Evolutionary conservation across 2,797 vertebrate species (phyloP), one percentile per base, ranked within the genome.

Genomic region (Vireo griseus): DNA sequence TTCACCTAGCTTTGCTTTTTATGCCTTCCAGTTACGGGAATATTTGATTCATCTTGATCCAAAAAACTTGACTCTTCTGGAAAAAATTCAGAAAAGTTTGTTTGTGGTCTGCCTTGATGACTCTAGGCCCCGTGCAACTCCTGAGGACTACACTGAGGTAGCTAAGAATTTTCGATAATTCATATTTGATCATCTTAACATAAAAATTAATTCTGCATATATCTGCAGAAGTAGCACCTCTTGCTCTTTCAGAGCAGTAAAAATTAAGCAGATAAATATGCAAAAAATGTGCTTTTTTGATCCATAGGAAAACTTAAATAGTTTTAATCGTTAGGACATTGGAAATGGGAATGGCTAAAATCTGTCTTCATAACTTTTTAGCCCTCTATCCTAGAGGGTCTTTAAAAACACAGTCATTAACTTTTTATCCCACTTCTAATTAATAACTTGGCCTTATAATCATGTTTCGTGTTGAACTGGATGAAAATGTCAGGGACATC

Each of bases 51-150:
- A 90, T 91, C 98, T 99, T 63, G 98, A 99, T 97, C 98, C 98
- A 82, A 98, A 98, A 94, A 99, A 99, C 87, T 96, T 98, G 94
- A 96, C 93, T 81, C 96, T 98, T 51, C 97, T 99, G 96, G 99
- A 99, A 97, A 98, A 97, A 94, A 99, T 99, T 96, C 98, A 99
- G 97, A 98, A 97, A 96, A 98, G 99, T 91, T 87, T 99, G 96
- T 98, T 99, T 59, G 89, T 98, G 33, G 37, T 99, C 42, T 98
- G 97, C 31, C 96, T 99, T 37, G 99, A 99, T 84, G 98, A 99
- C 77, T 33, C 93, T 4, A 98, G 98, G 94, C 99, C 99, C 21
- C 96, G 97, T 87, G 98, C 97, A 37, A 98, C 98, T 58, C 97
- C 99, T 42, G 98, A 99, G 79, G 97, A 99, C 97, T 99, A 98